Evolutionary conservation across 2,797 vertebrate species (phyloP).

Genomic region (Clarias laeviceps): DNA sequence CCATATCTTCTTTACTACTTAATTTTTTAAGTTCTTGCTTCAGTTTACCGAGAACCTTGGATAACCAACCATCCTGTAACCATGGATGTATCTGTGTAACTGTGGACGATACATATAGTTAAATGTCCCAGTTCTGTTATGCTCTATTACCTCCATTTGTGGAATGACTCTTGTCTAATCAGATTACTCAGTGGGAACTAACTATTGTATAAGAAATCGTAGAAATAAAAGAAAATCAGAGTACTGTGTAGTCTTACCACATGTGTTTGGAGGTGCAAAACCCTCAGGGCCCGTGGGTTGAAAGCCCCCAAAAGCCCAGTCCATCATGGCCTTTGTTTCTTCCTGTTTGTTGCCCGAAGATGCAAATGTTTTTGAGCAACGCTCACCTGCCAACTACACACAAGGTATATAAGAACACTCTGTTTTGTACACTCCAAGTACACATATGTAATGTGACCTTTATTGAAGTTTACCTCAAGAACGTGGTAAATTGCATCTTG

Average conservation of each 20-base stretch:
- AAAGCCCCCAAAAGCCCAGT: slow-evolving; percentile 78
- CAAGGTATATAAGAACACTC: slow-evolving; percentile 6
- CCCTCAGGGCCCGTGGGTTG: slow-evolving; percentile 72
- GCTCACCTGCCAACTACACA: slow-evolving; percentile 73
- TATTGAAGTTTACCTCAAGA: slow-evolving; percentile 70
- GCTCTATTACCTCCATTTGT: no score
- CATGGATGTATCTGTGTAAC: background rate
- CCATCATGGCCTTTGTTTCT: slow-evolving; percentile 73
- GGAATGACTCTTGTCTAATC: no score
- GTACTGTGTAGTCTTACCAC: slow-evolving; percentile 52
- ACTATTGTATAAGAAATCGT: background rate
- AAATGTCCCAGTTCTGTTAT: no score
- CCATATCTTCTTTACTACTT: background rate
- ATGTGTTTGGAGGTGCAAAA: slow-evolving; percentile 53
- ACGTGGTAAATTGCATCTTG: slow-evolving; percentile 74
- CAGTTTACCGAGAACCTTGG: background rate
- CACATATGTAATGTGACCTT: background rate
- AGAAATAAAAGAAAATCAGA: background rate
- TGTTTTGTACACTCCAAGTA: background rate
- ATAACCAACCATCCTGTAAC: no score
- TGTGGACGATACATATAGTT: no score
- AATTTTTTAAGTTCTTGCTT: background rate
- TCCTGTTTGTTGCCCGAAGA: slow-evolving; percentile 60
- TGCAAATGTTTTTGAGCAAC: slow-evolving; percentile 71
- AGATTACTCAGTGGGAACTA: no score